Conservation (phyloP, 2,797 vertebrate genomes). For the Neostethus bicornis region DNA sequence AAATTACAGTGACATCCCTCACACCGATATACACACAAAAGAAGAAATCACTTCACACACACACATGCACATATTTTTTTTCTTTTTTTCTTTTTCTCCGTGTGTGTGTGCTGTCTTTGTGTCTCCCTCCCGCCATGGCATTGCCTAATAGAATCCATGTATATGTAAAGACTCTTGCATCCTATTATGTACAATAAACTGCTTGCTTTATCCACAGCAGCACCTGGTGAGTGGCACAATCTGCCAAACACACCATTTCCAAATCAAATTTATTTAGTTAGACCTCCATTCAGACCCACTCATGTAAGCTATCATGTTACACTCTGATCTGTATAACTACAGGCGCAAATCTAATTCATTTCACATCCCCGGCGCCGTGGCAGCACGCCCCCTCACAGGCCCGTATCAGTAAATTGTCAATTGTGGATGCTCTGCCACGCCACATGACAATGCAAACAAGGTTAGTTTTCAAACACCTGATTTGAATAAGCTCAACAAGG, state of each 20-base stretch:
- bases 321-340: conserved; percentile 83
- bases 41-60: conserved; percentile 33
- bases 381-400: conserved; percentile 65
- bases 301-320: conserved; percentile 86
- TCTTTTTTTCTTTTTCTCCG: conserved; percentile 70
- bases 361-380: conserved; percentile 65
- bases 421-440: conserved; percentile 70
- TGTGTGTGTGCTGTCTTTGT: conserved; percentile 58
- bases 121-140: conserved; percentile 47
- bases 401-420: conserved; percentile 85
- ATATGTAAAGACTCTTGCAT: conserved; percentile 81
- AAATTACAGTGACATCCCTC: conserved; percentile 67
- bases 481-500: conserved; percentile 85
- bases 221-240: conserved; percentile 78
- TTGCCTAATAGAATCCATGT: conserved; percentile 79
- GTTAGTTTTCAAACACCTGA: conserved; percentile 86
- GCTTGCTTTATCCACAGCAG: conserved; percentile 79
- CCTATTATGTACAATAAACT: conserved; percentile 83
- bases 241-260: conserved; percentile 80
- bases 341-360: conserved; percentile 79
- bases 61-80: no score
- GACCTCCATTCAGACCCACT: conserved; percentile 80
- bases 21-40: conserved; percentile 18
- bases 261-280: conserved; percentile 88
- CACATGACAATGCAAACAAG: conserved; percentile 86